Evolutionary conservation across 2,113 vertebrate genomes (phyloP).

Genomic region (Vicugna pacos): DNA sequence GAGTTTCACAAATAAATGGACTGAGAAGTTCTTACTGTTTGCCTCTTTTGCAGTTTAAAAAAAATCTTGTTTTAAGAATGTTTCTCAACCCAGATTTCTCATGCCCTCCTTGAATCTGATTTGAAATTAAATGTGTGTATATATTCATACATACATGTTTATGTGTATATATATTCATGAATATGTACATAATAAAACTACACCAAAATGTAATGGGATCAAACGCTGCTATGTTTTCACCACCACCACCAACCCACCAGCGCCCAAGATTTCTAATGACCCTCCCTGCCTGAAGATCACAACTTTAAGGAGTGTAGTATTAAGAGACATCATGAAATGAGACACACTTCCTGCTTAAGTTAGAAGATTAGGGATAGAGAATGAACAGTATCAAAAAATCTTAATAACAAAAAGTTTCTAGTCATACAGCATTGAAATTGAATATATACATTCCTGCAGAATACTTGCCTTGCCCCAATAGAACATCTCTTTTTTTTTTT

Average conservation of each 20-base stretch:
- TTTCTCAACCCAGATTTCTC: slow-evolving; percentile 19
- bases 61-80: slow-evolving; percentile 23
- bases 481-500: neutral
- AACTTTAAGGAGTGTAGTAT: neutral
- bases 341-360: neutral
- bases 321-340: slow-evolving; percentile 10
- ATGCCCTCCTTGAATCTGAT: neutral
- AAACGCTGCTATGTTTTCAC: slow-evolving; percentile 39
- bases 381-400: slow-evolving; percentile 22
- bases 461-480: neutral
- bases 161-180: neutral
- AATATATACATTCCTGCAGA: neutral
- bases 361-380: slow-evolving; percentile 16
- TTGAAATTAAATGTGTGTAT: neutral
- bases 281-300: neutral
- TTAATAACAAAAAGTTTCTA: neutral
- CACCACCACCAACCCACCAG: neutral
- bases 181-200: neutral
- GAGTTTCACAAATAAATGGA: slow-evolving; percentile 43
- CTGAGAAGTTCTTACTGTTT: slow-evolving; percentile 10
- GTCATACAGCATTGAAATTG: neutral
- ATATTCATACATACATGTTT: neutral
- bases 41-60: slow-evolving; percentile 45
- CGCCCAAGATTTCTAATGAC: neutral
- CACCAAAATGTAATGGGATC: neutral